These are phyloP conservation scores for Chrysemys picta DNA, from an alignment of 2,113 vertebrate species.

Conservation along the genomic window DNA sequence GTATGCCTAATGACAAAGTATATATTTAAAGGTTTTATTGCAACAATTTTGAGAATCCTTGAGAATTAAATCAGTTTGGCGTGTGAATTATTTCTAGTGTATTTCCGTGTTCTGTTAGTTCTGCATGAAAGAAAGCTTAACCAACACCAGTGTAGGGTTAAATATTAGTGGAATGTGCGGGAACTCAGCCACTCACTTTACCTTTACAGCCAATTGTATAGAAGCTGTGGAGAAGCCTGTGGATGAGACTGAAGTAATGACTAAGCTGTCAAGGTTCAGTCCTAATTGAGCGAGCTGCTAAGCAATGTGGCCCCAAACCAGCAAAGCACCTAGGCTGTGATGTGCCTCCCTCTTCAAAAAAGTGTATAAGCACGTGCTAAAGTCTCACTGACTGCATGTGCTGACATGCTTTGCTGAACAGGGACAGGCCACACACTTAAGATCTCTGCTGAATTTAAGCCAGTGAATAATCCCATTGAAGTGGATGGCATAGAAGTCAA, in stretches of 20 bases:
- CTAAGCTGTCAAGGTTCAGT: background rate
- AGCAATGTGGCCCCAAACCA: background rate
- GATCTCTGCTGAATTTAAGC: background rate
- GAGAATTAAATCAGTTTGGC: background rate
- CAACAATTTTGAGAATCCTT: background rate
- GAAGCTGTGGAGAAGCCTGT: background rate
- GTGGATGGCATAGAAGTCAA: background rate
- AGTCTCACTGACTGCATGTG: background rate
- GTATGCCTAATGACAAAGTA: background rate
- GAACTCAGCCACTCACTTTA: background rate
- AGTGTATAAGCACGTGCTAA: background rate
- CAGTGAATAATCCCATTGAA: background rate
- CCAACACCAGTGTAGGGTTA: accelerated
- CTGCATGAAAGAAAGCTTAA: background rate
- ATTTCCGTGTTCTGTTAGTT: background rate
- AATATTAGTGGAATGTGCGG: background rate
- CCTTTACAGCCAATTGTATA: background rate
- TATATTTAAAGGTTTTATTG: background rate
- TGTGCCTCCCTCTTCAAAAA: background rate
- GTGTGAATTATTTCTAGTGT: background rate
- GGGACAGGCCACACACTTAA: background rate
- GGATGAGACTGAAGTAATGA: background rate
- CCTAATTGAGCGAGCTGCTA: background rate
- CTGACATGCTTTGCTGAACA: background rate
- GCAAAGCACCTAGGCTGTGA: background rate